phyloP scores from a whole-genome alignment of 2,113 vertebrate genomes.

The Epinephelus cyanopodus region DNA sequence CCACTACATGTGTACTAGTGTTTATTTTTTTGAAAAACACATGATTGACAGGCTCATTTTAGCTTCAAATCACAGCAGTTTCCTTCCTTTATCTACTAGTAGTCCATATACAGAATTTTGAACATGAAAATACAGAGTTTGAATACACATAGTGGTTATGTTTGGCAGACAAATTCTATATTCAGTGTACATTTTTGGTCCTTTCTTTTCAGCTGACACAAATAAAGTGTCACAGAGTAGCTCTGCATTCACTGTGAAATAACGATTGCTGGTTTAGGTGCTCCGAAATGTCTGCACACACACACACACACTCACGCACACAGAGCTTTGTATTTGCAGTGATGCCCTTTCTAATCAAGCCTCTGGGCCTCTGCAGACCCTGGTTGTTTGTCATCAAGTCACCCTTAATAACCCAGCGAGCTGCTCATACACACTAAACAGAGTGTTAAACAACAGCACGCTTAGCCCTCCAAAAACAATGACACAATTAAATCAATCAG shows the following conservation, averaged over 20 bases:
- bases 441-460: conserved; percentile 75
- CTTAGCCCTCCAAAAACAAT: conserved; percentile 70
- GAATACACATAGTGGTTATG: background rate
- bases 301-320: conserved; percentile 15
- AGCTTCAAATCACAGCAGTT: background rate
- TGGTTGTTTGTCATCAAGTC: conserved; percentile 78
- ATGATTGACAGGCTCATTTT: conserved; percentile 13
- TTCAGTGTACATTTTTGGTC: background rate
- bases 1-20: background rate
- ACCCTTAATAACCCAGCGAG: conserved; percentile 71
- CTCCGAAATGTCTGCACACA: conserved; percentile 33
- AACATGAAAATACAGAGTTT: background rate
- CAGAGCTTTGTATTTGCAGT: conserved; percentile 51
- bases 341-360: conserved; percentile 76
- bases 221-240: conserved; percentile 7
- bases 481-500: conserved; percentile 80
- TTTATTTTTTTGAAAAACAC: no score
- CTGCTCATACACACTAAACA: conserved; percentile 77
- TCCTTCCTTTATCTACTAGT: background rate
- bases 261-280: conserved; percentile 43
- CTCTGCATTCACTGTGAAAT: conserved; percentile 28
- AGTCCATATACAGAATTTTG: background rate
- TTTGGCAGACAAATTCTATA: background rate
- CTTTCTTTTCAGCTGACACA: conserved; percentile 7
- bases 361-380: conserved; percentile 64